Evolutionary conservation across 2,797 vertebrate genomes (phyloP).

Genomic region (Podarcis lilfordi): DNA sequence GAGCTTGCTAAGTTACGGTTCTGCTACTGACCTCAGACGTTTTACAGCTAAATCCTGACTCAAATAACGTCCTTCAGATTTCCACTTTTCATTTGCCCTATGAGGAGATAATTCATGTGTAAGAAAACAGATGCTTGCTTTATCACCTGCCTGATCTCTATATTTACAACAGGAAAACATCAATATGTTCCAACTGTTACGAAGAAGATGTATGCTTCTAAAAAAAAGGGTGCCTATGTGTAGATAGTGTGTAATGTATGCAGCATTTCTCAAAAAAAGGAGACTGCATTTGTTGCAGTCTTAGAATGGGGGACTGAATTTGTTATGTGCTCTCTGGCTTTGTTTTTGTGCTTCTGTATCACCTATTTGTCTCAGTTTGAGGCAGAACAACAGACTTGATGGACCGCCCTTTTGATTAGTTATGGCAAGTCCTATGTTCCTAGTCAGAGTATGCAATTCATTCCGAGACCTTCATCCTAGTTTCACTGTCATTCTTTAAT

Average conservation of each 20-base stretch:
- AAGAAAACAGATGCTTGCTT: not conserved
- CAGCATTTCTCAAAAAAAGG: not conserved
- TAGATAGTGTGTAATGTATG: not conserved
- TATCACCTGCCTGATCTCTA: not conserved
- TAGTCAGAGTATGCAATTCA: not conserved
- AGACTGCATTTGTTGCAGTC: too few species aligned
- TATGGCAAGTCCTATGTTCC: conserved; percentile 18
- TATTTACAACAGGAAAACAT: not conserved
- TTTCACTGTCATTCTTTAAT: conserved; percentile 24
- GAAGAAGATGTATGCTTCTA: not conserved
- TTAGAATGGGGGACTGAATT: not conserved
- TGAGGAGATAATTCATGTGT: not conserved
- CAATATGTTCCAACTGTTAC: not conserved
- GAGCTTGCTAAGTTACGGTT: not conserved
- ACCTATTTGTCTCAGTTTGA: not conserved
- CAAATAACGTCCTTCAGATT: not conserved
- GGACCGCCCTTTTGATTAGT: not conserved
- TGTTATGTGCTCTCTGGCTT: not conserved
- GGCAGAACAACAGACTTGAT: not conserved
- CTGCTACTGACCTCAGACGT: not conserved
- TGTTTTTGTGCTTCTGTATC: not conserved
- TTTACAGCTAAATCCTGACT: not conserved
- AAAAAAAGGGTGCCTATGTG: not conserved
- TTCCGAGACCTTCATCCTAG: conserved; percentile 18
- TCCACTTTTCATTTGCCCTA: not conserved